Evolutionary conservation across 1,140 invertebrate species (phyloP).

Genomic region (Cydia amplana): DNA sequence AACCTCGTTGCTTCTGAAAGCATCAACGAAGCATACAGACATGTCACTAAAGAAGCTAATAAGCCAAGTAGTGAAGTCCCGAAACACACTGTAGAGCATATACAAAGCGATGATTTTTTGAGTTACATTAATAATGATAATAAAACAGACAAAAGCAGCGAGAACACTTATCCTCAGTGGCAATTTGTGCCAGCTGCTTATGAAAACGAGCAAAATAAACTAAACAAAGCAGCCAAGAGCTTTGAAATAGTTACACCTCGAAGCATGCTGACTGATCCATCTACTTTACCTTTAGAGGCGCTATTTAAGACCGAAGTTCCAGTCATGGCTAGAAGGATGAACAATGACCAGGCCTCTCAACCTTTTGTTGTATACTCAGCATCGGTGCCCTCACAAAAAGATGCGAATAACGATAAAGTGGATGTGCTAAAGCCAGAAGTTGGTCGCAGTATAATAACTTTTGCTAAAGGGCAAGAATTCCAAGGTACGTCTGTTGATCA

Average conservation of each 20-base stretch:
- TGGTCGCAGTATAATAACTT: slow-evolving; percentile 58
- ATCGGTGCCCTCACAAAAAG: slow-evolving; percentile 54
- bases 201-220: slow-evolving; percentile 64
- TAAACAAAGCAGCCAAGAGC: slow-evolving; percentile 51
- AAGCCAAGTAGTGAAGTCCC: slow-evolving; percentile 39
- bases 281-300: slow-evolving; percentile 83
- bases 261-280: slow-evolving; percentile 76
- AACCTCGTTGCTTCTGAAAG: slow-evolving; percentile 77
- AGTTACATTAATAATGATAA: slow-evolving; percentile 70
- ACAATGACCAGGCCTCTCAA: slow-evolving; percentile 52
- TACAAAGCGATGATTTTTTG: slow-evolving; percentile 62
- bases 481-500: slow-evolving; percentile 57
- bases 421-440: slow-evolving; percentile 62
- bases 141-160: slow-evolving; percentile 52
- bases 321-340: slow-evolving; percentile 50
- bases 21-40: slow-evolving; percentile 76
- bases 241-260: slow-evolving; percentile 67
- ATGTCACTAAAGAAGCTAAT: slow-evolving; percentile 57
- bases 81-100: slow-evolving; percentile 51
- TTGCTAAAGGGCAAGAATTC: slow-evolving; percentile 70
- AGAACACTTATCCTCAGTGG: slow-evolving; percentile 56
- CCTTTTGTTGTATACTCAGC: slow-evolving; percentile 77
- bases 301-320: slow-evolving; percentile 80
- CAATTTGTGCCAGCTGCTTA: slow-evolving; percentile 75
- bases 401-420: slow-evolving; percentile 64